phyloP scores from a whole-genome alignment of 1,140 invertebrate species.

The Aphaenogaster floridana region DNA sequence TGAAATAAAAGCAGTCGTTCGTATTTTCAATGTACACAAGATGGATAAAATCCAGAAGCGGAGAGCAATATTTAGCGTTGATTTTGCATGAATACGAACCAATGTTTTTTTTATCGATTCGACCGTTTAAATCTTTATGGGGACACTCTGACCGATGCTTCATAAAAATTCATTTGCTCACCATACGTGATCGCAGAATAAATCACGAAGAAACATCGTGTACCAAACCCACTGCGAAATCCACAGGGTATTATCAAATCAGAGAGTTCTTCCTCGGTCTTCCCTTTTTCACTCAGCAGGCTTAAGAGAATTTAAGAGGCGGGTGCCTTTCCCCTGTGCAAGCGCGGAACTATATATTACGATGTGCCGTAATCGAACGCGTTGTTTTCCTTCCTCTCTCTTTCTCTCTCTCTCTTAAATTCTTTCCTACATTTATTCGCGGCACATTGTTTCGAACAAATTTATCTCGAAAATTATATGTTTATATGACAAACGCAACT shows the following conservation, averaged over 20 bases:
- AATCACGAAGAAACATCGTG: conserved; percentile 65
- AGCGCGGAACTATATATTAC: conserved; percentile 65
- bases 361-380: conserved; percentile 45
- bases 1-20: conserved; percentile 24
- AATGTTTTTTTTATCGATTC: conserved; percentile 10
- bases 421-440: not conserved
- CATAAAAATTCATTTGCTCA: conserved; percentile 69
- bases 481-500: not conserved
- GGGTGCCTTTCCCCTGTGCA: conserved; percentile 42
- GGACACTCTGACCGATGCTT: conserved; percentile 17
- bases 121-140: conserved; percentile 52
- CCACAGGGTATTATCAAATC: conserved; percentile 76
- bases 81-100: conserved; percentile 41
- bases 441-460: not conserved
- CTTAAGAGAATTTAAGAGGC: conserved; percentile 77
- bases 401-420: conserved; percentile 27
- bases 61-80: conserved; percentile 50
- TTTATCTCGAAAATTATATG: not conserved
- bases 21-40: conserved; percentile 46
- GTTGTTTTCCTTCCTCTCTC: conserved; percentile 31
- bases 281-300: conserved; percentile 73
- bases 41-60: conserved; percentile 25
- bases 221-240: conserved; percentile 71
- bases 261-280: conserved; percentile 70
- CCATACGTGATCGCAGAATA: conserved; percentile 60